Base-by-base conservation (phyloP, 1,140 invertebrate genomes). In the Drosophila saltans region DNA sequence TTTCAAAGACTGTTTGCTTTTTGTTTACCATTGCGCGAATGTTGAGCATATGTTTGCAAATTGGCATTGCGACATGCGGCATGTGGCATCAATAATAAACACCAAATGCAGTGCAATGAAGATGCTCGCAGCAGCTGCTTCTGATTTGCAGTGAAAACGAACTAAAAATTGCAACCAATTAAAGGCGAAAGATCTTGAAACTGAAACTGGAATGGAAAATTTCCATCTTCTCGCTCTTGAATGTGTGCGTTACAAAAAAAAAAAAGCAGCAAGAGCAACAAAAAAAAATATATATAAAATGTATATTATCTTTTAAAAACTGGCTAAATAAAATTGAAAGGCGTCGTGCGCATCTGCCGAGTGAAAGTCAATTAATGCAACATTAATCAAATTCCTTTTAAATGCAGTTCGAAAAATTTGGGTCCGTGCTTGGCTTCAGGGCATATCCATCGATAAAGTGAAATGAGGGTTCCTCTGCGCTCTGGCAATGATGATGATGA, bases 301-400 rank as follows among this genome's bases (percentile, higher is more conserved):
- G 39, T 40, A 40, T 62, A 21, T 57, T 73, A 72, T 71, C 63
- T 56, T 65, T 57, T 36, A 2, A 11, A 55, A 45, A 43, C 55
- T 58, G 43, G 9, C 26, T 45, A 78, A 78, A 60, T 21, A 64
- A 78, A 78, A 78, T 65, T 69, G 55, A 76, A 72, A 76, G 72
- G 66, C 66, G 41, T 41, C 1, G 66, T 30, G 58, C 24, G 33
- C 56, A 40, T 67, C 57, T 60, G 28, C 61, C 40, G 63, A 90
- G 84, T 78, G 85, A 89, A 89, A 89, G 84, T 90, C 84, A 90
- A 89, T 89, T 79, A 90, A 83, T 71, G 78, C 71, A 85, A 75
- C 86, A 89, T 90, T 85, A 90, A 90, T 89, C 84, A 89, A 84
- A 73, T 56, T 75, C 71, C 72, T 67, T 68, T 80, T 55, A 75